Evolutionary conservation across 2,797 vertebrate species (phyloP), one percentile per base, ranked within the genome.

Genomic region (Coregonus sp.): DNA sequence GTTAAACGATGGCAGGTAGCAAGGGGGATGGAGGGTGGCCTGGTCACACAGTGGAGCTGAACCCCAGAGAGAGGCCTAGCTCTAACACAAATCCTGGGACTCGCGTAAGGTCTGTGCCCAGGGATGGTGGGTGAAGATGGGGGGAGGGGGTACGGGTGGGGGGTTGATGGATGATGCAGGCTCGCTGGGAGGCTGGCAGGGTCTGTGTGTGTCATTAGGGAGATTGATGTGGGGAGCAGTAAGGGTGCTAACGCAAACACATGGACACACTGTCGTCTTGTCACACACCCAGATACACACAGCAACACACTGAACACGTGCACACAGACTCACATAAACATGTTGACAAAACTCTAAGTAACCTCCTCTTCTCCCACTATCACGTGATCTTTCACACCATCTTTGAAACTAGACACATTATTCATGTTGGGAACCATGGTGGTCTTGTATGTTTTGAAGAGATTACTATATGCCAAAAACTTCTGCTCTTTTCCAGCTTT

Each of bases 1-100:
- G 90, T 90, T 88, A 88, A 90, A 85, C 4, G 37, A 69, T 77
- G 81, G 72, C 77, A 72, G 47, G 72, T 20, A 65, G 63, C 78
- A 61, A 68, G 66, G 72, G 79, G 72, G 61, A 65, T 47, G 12
- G 54, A 4, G 31, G 59, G 61, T 5, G 47, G 2, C 4, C 11
- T 7, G 35, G 78, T 72, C 75, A 73, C 9, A 47, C 6, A 31
- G 65, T 67, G n/a, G 4, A 4, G 25, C 63, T 73, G 35, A 54
- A 67, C 81, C 35, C 69, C 67, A 14, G 71, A 69, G 77, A 72
- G 20, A 0, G 1, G 16, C 33, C 40, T 37, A 2, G 20, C 29
- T 31, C 40, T 47, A 12, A n/a, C 25, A 6, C 31, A 0, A 1
- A 25, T 7, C 20, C 25, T 0, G 52, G 29, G 56, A 47, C 63